Percentiles rank a stretch among this genome's conserved stretches.
Evolutionary conservation across 2,888 invertebrate species (phyloP).

Genomic region (Apocheima hispidaria): DNA sequence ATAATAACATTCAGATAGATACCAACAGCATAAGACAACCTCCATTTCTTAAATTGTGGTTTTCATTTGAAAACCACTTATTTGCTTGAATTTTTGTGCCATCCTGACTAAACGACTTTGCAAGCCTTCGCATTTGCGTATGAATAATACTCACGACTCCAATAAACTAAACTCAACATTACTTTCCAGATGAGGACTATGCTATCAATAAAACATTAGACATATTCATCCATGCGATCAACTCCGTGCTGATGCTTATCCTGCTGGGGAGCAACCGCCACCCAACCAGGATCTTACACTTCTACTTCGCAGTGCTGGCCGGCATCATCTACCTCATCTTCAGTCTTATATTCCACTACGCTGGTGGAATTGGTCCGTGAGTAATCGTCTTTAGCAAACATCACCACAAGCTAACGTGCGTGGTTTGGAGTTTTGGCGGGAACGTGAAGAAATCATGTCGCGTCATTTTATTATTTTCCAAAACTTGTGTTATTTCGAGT

Average conservation of each 20-base stretch:
- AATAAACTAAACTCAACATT: not conserved
- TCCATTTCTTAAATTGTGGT: no score
- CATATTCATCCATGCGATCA: slow-evolving; percentile 84
- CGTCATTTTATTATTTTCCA: no score
- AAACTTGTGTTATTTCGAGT: no score
- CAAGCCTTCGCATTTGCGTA: no score
- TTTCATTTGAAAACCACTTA: no score
- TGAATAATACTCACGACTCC: not conserved
- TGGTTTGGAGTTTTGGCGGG: no score
- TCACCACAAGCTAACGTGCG: no score
- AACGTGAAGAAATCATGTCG: no score
- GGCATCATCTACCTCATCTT: slow-evolving; percentile 89
- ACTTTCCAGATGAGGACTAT: slow-evolving; percentile 55
- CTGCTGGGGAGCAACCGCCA: slow-evolving; percentile 90
- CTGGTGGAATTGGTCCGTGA: slow-evolving; percentile 90
- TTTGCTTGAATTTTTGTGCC: not conserved
- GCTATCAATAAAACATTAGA: slow-evolving; percentile 63
- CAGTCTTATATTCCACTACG: slow-evolving; percentile 88
- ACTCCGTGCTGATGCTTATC: slow-evolving; percentile 90
- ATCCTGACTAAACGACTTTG: not conserved
- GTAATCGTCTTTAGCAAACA: slow-evolving; percentile 49
- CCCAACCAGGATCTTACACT: slow-evolving; percentile 87
- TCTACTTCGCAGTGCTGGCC: slow-evolving; percentile 87
- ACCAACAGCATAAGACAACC: no score
- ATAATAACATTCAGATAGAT: no score